Evolutionary conservation across 2,888 invertebrate genomes (phyloP).

Genomic region (Furcula furcula): DNA sequence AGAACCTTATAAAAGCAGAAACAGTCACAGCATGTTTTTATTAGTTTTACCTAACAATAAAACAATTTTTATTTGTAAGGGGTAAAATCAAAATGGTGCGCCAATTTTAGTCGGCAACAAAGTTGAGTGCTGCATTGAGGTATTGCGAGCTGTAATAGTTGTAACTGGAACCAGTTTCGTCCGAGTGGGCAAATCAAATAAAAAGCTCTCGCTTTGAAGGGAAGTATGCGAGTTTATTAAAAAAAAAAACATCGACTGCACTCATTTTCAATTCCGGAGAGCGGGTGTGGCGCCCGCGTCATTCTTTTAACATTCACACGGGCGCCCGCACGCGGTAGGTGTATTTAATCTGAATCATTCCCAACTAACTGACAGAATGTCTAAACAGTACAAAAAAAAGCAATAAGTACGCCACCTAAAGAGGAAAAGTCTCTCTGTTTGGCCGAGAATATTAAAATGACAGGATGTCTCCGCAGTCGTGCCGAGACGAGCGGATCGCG

Average conservation of each 20-base stretch:
- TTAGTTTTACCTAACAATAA: too few relatives aligned
- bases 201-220: slow-evolving; percentile 62
- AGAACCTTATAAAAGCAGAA: too few relatives aligned
- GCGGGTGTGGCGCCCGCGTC: slow-evolving; percentile 52
- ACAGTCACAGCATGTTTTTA: too few relatives aligned
- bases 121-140: slow-evolving; percentile 18
- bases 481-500: slow-evolving; percentile 54
- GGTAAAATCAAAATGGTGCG: background rate
- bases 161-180: slow-evolving; percentile 27
- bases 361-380: slow-evolving; percentile 70
- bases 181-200: slow-evolving; percentile 54
- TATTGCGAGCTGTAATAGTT: too few relatives aligned
- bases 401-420: slow-evolving; percentile 58
- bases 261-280: slow-evolving; percentile 69
- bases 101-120: slow-evolving; percentile 18
- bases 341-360: slow-evolving; percentile 77
- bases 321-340: slow-evolving; percentile 66
- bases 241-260: slow-evolving; percentile 66
- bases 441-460: slow-evolving; percentile 67
- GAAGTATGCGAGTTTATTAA: slow-evolving; percentile 73
- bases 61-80: too few relatives aligned
- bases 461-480: slow-evolving; percentile 50
- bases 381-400: slow-evolving; percentile 61
- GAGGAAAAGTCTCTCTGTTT: slow-evolving; percentile 58
- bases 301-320: slow-evolving; percentile 63